Evolutionary conservation across 2,797 vertebrate genomes (phyloP).

Genomic region (Silurus lanzhouensis): DNA sequence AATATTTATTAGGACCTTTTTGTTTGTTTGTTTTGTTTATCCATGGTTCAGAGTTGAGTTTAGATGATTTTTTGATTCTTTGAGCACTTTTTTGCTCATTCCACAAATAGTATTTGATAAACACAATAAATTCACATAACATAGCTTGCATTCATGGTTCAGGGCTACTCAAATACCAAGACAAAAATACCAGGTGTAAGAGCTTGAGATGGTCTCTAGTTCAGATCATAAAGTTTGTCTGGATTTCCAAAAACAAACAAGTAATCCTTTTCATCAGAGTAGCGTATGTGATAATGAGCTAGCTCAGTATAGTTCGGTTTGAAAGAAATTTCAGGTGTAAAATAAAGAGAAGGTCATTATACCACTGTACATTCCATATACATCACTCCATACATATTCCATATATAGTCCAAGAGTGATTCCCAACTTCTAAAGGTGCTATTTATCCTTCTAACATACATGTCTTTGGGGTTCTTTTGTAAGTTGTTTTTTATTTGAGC

Average conservation of each 20-base stretch:
- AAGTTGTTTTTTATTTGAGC: neutral
- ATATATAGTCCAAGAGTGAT: neutral
- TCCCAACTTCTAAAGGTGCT: conserved; percentile 20
- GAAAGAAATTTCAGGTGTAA: neutral
- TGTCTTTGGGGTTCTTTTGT: neutral
- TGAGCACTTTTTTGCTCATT: neutral
- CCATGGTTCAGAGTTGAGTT: neutral
- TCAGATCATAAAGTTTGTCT: neutral
- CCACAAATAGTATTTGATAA: neutral
- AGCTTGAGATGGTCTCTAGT: neutral
- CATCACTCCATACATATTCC: neutral
- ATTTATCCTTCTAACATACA: neutral
- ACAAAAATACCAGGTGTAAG: neutral
- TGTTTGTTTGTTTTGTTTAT: neutral
- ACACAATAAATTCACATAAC: neutral
- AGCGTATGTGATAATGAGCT: neutral
- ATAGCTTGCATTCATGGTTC: neutral
- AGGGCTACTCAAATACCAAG: neutral
- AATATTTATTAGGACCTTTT: neutral
- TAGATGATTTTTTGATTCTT: neutral
- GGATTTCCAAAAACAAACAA: no score
- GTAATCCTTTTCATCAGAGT: neutral
- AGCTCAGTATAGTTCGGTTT: no score
- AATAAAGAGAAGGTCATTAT: neutral
- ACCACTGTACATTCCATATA: neutral